These are phyloP conservation scores for Eristalis arbustorum DNA, from an alignment of 2,888 invertebrate species.

Conservation along the genomic window DNA sequence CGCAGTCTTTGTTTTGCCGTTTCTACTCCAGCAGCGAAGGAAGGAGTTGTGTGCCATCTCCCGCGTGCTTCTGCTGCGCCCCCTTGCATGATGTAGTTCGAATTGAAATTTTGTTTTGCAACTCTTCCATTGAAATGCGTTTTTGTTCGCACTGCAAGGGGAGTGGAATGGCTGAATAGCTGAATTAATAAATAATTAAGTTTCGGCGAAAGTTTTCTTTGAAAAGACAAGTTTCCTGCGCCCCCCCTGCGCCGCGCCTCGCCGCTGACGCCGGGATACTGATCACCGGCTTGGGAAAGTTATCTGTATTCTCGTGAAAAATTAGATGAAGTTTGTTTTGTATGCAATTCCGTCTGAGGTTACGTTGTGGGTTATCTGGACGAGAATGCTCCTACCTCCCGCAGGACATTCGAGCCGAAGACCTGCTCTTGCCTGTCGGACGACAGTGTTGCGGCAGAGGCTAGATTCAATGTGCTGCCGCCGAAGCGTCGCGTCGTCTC, in stretches of 20 bases:
- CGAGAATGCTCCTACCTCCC: constrained; percentile 13
- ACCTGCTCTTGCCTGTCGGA: neutral
- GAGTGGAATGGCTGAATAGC: neutral
- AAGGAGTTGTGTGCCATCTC: neutral
- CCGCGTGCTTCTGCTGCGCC: neutral
- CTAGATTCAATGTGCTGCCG: neutral
- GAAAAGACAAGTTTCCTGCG: constrained; percentile 16
- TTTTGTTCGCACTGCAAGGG: constrained; percentile 11
- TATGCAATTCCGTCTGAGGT: constrained; percentile 13
- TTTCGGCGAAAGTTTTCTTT: constrained; percentile 22
- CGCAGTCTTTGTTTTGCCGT: constrained; percentile 8
- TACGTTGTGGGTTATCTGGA: constrained; percentile 42
- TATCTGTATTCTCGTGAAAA: constrained; percentile 18
- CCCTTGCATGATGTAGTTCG: constrained; percentile 2
- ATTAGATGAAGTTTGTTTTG: constrained; percentile 47
- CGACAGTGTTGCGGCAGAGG: constrained; percentile 16
- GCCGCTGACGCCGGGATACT: neutral
- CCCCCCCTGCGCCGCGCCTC: no score
- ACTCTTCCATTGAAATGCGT: constrained; percentile 25
- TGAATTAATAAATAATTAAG: constrained; percentile 51
- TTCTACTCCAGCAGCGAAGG: neutral
- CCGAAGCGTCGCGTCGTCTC: constrained; percentile 13
- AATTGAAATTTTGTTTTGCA: neutral
- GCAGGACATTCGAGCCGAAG: constrained; percentile 42
- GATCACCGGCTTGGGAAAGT: neutral